A percentile compares a stretch with the other conserved stretches of the same genome.
Evolutionary conservation across 2,113 vertebrate genomes (phyloP).

Genomic region (Syngnathoides biaculeatus): DNA sequence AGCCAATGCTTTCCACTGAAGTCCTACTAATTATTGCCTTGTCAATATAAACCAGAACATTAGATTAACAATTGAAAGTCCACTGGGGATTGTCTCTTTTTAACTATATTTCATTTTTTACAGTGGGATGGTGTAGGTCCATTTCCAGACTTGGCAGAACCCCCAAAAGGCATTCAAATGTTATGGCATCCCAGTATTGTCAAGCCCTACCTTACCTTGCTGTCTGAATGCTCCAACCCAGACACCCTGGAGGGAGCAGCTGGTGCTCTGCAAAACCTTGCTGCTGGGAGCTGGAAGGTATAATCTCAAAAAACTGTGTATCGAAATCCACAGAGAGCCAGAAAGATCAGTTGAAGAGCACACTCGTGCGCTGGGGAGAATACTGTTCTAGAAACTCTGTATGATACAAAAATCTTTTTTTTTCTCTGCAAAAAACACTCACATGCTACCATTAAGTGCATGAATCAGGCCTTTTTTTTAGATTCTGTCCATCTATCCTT

Average conservation of each 20-base stretch:
- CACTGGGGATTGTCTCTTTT: constrained; percentile 1
- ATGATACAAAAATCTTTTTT: not conserved
- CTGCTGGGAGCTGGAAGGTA: constrained; percentile 98
- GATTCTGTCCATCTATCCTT: too few relatives aligned
- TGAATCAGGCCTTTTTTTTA: too few relatives aligned
- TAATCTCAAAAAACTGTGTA: constrained; percentile 39
- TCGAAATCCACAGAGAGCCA: constrained; percentile 16
- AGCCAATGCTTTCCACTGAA: too few relatives aligned
- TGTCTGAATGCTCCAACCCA: constrained; percentile 96
- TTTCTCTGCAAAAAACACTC: not conserved
- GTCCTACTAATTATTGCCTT: too few relatives aligned
- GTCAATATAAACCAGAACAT: too few relatives aligned
- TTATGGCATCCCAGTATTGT: constrained; percentile 97
- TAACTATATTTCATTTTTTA: constrained; percentile 52
- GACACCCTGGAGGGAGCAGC: constrained; percentile 96
- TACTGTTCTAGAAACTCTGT: not conserved
- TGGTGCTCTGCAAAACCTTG: constrained; percentile 93
- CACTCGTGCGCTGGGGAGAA: not conserved
- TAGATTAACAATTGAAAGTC: too few relatives aligned
- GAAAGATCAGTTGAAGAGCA: not conserved
- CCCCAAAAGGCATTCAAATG: constrained; percentile 97
- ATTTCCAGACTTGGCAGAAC: constrained; percentile 91
- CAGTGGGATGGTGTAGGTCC: constrained; percentile 96
- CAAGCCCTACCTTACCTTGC: constrained; percentile 97
- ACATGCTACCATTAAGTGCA: not conserved